phyloP scores from a whole-genome alignment of 2,797 vertebrate genomes.

The Etheostoma perlongum region DNA sequence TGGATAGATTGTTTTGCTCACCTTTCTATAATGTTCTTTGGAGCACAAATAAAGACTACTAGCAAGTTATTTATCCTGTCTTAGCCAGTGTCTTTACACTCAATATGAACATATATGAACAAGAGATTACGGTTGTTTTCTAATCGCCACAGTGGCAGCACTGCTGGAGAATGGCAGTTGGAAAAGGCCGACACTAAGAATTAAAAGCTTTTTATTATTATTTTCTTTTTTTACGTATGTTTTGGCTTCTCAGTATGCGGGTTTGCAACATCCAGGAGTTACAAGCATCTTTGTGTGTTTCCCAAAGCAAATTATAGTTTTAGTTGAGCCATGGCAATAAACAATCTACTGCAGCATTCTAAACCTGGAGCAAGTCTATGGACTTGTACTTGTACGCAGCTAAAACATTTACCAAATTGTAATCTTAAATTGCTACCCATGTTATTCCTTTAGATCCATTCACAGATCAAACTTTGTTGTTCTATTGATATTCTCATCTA shows the following conservation, averaged over 20 bases:
- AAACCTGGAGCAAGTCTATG: background rate
- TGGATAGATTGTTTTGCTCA: background rate
- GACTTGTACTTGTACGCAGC: background rate
- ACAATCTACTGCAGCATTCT: background rate
- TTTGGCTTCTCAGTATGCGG: background rate
- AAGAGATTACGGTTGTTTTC: conserved; percentile 28
- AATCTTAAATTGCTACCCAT: background rate
- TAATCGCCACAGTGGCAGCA: conserved; percentile 26
- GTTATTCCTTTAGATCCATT: background rate
- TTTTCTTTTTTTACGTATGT: background rate
- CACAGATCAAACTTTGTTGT: background rate
- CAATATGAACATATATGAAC: conserved; percentile 19
- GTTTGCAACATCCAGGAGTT: background rate
- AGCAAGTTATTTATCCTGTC: background rate
- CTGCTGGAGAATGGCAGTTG: conserved; percentile 16
- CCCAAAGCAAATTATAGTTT: background rate
- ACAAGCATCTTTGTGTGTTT: background rate
- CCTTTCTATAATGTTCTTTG: background rate
- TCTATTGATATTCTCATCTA: conserved; percentile 15
- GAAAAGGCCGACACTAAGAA: conserved; percentile 20
- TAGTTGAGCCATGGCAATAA: background rate
- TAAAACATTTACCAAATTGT: background rate
- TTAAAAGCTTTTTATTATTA: background rate
- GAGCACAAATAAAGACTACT: background rate
- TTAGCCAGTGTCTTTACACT: conserved; percentile 11